Evolutionary conservation across 2,888 invertebrate species (phyloP).

Genomic region (Hirtodrosophila confusa): DNA sequence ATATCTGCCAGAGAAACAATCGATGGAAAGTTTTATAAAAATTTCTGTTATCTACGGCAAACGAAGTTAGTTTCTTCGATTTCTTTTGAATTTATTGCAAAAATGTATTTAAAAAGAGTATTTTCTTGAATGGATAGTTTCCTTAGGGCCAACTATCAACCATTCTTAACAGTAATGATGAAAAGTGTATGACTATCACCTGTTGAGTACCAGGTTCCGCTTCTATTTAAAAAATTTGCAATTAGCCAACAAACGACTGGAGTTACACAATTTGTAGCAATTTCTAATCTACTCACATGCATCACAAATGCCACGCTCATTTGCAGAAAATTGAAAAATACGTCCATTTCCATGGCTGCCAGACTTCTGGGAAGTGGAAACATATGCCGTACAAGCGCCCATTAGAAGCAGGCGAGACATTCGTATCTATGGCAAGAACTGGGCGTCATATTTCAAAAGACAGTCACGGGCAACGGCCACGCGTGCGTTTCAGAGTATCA

Average conservation of each 20-base stretch:
- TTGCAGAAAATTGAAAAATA: slow-evolving; percentile 46
- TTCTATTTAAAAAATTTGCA: not conserved
- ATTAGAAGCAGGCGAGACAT: slow-evolving; percentile 53
- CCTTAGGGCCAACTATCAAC: no score
- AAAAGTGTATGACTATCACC: no score
- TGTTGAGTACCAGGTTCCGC: no score
- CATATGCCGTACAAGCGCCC: slow-evolving; percentile 4
- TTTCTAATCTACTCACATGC: slow-evolving; percentile 50
- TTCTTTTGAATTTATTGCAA: no score
- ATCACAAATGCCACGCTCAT: slow-evolving; percentile 41
- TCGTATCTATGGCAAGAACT: slow-evolving; percentile 56
- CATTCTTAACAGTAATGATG: no score
- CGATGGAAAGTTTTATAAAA: no score
- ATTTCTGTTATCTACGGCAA: no score
- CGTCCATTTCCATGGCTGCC: slow-evolving; percentile 25
- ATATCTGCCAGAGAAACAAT: no score
- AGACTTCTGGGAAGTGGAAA: slow-evolving; percentile 44
- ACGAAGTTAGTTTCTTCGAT: no score
- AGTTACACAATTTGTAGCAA: slow-evolving; percentile 48
- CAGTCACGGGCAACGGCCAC: slow-evolving; percentile 30
- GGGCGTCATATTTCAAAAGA: slow-evolving; percentile 72
- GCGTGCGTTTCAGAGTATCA: slow-evolving; percentile 32
- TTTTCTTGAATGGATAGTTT: no score
- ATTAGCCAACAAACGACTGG: slow-evolving; percentile 18
- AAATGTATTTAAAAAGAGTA: no score